Percentiles rank a stretch among this genome's conserved stretches.
phyloP scores from a whole-genome alignment of 2,113 vertebrate genomes.

The Orientallactaga bullata region DNA sequence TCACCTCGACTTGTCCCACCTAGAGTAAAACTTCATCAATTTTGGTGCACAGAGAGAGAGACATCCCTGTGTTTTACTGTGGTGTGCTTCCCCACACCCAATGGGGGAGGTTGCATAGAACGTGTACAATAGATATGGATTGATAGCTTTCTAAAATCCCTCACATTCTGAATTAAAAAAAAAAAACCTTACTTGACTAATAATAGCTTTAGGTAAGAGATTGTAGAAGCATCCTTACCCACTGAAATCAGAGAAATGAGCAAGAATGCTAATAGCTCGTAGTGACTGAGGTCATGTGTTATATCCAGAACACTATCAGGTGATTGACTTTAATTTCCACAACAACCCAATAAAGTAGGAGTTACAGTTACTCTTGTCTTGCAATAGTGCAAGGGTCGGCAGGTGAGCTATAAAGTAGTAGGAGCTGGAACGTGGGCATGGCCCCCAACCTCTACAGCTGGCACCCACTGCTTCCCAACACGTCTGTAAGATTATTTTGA shows the following conservation, averaged over 20 bases:
- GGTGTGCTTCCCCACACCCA: not conserved
- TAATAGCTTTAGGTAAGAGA: conserved; percentile 12
- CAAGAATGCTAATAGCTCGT: not conserved
- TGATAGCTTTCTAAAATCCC: not conserved
- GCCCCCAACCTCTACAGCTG: not conserved
- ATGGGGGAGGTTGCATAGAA: not conserved
- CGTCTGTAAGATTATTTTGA: not conserved
- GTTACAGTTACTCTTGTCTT: not conserved
- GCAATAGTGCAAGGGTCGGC: not conserved
- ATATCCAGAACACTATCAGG: not conserved
- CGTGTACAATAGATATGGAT: not conserved
- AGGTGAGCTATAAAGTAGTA: not conserved
- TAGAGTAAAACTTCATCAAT: not conserved
- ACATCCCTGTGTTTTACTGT: not conserved
- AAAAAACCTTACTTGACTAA: not conserved
- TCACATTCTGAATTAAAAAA: conserved; percentile 1
- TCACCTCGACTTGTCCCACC: not conserved
- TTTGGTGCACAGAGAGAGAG: not conserved
- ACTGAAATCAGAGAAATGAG: not conserved
- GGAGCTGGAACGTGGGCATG: not conserved
- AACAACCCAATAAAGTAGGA: not conserved
- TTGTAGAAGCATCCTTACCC: not conserved
- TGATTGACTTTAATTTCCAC: not conserved
- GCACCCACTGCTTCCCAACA: not conserved
- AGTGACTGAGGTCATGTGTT: not conserved